phyloP scores from a whole-genome alignment of 2,888 invertebrate genomes.

The Teleiodes luculella region DNA sequence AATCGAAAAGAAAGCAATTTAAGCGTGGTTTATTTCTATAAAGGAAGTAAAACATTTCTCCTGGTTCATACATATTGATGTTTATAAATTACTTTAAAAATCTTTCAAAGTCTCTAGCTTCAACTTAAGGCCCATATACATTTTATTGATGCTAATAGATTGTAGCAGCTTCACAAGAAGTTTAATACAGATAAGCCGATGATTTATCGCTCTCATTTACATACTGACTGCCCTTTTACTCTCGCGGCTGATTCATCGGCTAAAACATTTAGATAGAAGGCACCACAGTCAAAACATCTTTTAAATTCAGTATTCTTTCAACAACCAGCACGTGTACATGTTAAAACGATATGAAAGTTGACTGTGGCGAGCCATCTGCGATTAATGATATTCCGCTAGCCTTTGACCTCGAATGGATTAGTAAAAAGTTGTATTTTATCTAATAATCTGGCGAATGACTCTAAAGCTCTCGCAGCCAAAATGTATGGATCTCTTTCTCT shows the following conservation, averaged over 20 bases:
- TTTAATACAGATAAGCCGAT: not conserved
- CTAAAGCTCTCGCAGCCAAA: slow-evolving; percentile 17
- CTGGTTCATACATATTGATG: too few species aligned
- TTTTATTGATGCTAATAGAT: too few species aligned
- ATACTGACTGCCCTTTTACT: slow-evolving; percentile 20
- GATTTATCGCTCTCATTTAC: slow-evolving; percentile 21
- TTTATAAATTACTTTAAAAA: too few species aligned
- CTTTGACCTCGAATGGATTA: slow-evolving; percentile 25
- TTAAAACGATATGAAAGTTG: slow-evolving; percentile 25
- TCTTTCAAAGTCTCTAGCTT: too few species aligned
- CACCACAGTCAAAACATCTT: slow-evolving; percentile 24
- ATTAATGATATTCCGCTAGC: slow-evolving; percentile 26
- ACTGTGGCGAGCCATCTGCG: slow-evolving; percentile 19
- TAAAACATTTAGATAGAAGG: not conserved
- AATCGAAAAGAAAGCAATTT: too few species aligned
- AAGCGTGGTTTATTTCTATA: too few species aligned
- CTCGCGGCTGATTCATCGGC: not conserved
- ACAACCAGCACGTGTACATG: slow-evolving; percentile 29
- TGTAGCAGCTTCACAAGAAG: slow-evolving; percentile 2
- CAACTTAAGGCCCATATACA: too few species aligned
- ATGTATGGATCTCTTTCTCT: slow-evolving; percentile 11
- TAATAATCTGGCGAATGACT: slow-evolving; percentile 24
- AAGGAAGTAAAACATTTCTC: too few species aligned
- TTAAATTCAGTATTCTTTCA: slow-evolving; percentile 23
- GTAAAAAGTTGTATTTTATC: slow-evolving; percentile 14